Conservation (phyloP, 1,140 invertebrate genomes). For the Calycopis cecrops region DNA sequence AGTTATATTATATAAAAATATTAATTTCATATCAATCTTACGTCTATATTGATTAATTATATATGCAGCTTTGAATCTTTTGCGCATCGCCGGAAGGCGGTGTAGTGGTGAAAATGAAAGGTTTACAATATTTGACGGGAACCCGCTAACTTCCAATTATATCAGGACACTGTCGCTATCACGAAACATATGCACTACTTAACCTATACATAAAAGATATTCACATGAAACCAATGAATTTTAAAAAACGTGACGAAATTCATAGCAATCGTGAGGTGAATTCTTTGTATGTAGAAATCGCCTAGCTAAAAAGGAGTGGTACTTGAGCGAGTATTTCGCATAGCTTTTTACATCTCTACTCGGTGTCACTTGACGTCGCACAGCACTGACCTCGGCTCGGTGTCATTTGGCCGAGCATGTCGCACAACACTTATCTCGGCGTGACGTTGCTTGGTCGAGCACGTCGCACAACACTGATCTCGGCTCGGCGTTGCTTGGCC, state of each 20-base stretch:
- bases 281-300: constrained; percentile 13
- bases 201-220: constrained; percentile 24
- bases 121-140: background rate
- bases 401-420: no score
- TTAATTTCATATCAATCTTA: constrained; percentile 9
- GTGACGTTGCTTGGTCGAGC: no score
- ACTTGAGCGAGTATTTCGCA: constrained; percentile 1
- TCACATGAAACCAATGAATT: constrained; percentile 15
- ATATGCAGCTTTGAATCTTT: background rate
- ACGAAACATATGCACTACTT: constrained; percentile 24
- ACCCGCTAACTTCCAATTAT: background rate
- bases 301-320: constrained; percentile 20
- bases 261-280: constrained; percentile 13
- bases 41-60: background rate
- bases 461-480: no score
- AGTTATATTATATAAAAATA: constrained; percentile 8
- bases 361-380: no score
- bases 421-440: no score
- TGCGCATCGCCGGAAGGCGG: constrained; percentile 1
- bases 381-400: no score
- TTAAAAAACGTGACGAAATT: constrained; percentile 15
- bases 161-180: background rate
- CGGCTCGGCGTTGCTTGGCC: no score
- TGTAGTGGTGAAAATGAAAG: background rate
- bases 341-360: constrained; percentile 16